Percentiles rank a stretch among this genome's conserved stretches.
Conservation (phyloP, 2,113 vertebrate genomes). For the Rhabdomys dilectus region DNA sequence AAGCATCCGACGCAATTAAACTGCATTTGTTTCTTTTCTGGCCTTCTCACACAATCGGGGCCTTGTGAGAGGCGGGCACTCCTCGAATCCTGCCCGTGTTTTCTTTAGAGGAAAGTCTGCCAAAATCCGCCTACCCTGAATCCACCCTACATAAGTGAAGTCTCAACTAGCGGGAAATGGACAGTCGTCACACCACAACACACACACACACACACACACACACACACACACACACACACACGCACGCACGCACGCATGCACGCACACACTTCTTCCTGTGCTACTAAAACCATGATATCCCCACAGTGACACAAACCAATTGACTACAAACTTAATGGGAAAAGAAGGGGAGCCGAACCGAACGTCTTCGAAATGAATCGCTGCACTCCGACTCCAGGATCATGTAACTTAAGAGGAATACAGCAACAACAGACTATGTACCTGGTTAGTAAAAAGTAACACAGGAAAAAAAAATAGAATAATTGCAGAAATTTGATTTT, state of each 20-base stretch:
- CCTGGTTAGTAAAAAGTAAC: slow-evolving; percentile 77
- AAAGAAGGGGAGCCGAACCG: slow-evolving; percentile 55
- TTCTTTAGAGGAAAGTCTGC: slow-evolving; percentile 88
- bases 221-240: not conserved
- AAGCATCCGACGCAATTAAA: slow-evolving; percentile 91
- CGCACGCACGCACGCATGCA: not conserved
- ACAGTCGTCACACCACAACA: slow-evolving; percentile 72
- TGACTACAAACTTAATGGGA: not conserved
- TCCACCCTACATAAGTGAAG: slow-evolving; percentile 87
- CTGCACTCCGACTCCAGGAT: slow-evolving; percentile 81
- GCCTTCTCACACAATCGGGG: slow-evolving; percentile 87
- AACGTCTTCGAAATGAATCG: slow-evolving; percentile 79
- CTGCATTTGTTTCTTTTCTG: slow-evolving; percentile 89
- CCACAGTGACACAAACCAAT: not conserved
- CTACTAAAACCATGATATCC: not conserved
- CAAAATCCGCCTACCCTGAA: slow-evolving; percentile 85
- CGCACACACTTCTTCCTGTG: not conserved
- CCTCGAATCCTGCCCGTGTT: slow-evolving; percentile 86
- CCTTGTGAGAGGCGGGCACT: slow-evolving; percentile 87
- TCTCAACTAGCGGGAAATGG: slow-evolving; percentile 84
- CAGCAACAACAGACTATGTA: slow-evolving; percentile 79
- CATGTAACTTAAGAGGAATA: slow-evolving; percentile 83
- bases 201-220: too few species aligned
- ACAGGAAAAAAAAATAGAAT: slow-evolving; percentile 74
- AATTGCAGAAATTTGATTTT: not conserved